phyloP scores from a whole-genome alignment of 2,113 vertebrate genomes.

The Rhinolophus ferrumequinum region DNA sequence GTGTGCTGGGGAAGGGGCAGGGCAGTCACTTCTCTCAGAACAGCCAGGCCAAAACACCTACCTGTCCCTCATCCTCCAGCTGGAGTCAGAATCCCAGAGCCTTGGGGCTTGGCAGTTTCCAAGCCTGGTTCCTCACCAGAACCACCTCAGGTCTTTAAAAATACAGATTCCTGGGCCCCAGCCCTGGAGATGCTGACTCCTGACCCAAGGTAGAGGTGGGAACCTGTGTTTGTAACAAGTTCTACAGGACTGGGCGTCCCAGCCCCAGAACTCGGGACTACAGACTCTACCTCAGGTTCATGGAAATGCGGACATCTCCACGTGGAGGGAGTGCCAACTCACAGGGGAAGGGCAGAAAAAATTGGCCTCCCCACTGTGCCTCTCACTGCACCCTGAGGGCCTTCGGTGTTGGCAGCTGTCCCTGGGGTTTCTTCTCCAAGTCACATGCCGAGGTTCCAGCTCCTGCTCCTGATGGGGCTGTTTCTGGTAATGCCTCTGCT shows the following conservation, averaged over 20 bases:
- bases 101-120: not conserved
- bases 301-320: not conserved
- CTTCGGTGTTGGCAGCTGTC: not conserved
- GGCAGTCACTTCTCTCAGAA: not conserved
- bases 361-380: not conserved
- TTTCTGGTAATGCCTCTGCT: not conserved
- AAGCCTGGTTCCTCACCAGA: not conserved
- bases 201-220: too few relatives aligned
- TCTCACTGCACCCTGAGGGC: not conserved
- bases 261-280: not conserved
- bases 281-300: not conserved
- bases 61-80: too few relatives aligned
- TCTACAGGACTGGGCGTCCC: not conserved
- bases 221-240: not conserved
- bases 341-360: too few relatives aligned
- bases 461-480: not conserved
- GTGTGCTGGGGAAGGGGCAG: too few relatives aligned
- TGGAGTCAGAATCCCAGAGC: too few relatives aligned
- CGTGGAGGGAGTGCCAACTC: rapidly evolving
- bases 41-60: too few relatives aligned
- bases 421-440: not conserved
- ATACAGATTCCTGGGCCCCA: too few relatives aligned
- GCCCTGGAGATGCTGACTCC: rapidly evolving
- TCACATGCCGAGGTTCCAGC: not conserved
- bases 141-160: not conserved